Evolutionary conservation across 2,888 invertebrate species (phyloP), one percentile per base, ranked within the genome.

Genomic region (Panzeria rudis): DNA sequence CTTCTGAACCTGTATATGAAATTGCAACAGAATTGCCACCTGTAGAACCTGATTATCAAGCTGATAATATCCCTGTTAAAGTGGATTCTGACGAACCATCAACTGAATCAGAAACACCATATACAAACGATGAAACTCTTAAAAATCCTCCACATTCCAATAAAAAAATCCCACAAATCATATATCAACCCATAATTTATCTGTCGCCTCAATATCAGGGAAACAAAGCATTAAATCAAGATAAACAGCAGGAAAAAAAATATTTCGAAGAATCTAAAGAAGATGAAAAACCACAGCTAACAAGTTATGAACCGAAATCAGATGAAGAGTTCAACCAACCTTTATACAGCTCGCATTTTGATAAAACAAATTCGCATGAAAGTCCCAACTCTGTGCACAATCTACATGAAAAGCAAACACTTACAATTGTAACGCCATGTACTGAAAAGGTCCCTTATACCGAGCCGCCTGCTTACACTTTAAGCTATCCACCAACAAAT

Each of bases 151-250:
- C 35, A 38, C 23, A 50, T 8, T 59, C 54, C n/a, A 61, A 62
- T 13, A 25, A 6, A 23, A 79, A 75, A 66, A 29, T 61, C 23
- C 89, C 90, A 0, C 90, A 89, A 56, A 89, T 90, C 23, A 85
- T 90, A 35, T 90, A 90, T 84, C 90, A 91, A 59, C 91, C 90
- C 23, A 90, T 91, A 7, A 91, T 90, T 54, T 90, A 90, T 62
- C 75, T 91, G 0, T 86, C 89, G 1, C 86, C 90, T 6, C 64
- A 71, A 35, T 29, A 29, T 29, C 29, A 2, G 5, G 56, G 25
- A 32, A 68, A 75, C 17, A 38, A 59, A 47, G n/a, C 71, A 32
- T 52, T 41, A 44, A 54, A 79, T 35, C 54, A 66, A 35, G 25
- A 7, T 15, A 47, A 44, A 15, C 56, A 77, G 4, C 59, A 83